Conservation (phyloP, 2,797 vertebrate genomes). For the Triplophysa bombifrons region DNA sequence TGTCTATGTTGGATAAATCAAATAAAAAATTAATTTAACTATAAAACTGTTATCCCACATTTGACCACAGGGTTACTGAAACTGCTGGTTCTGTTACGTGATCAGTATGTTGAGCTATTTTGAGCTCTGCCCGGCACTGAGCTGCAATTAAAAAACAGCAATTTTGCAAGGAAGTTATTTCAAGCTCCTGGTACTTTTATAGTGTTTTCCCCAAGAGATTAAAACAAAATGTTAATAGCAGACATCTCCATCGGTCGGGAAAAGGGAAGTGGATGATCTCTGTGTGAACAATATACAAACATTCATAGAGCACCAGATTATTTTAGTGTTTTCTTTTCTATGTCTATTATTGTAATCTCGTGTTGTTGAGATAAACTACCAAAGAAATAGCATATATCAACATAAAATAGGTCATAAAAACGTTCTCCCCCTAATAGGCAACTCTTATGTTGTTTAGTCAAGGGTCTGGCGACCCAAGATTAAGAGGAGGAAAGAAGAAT, state of each 20-base stretch:
- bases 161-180: slow-evolving; percentile 13
- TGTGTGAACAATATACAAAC: background rate
- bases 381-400: background rate
- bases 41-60: background rate
- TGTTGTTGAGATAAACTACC: background rate
- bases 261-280: background rate
- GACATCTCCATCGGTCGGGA: background rate
- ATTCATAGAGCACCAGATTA: background rate
- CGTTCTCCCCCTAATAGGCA: background rate
- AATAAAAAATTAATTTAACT: background rate
- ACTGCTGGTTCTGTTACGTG: background rate
- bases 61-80: background rate
- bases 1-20: background rate
- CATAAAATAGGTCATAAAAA: background rate
- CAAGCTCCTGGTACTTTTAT: slow-evolving; percentile 3
- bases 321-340: background rate
- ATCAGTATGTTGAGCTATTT: background rate
- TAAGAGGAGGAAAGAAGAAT: background rate
- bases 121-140: background rate
- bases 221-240: background rate
- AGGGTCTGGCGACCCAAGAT: background rate
- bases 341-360: background rate
- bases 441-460: background rate
- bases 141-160: background rate
- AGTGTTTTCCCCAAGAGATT: background rate